Percentiles rank a stretch among this genome's conserved stretches.
phyloP scores from a whole-genome alignment of 2,888 invertebrate species.

The Drosophila basisetae region DNA sequence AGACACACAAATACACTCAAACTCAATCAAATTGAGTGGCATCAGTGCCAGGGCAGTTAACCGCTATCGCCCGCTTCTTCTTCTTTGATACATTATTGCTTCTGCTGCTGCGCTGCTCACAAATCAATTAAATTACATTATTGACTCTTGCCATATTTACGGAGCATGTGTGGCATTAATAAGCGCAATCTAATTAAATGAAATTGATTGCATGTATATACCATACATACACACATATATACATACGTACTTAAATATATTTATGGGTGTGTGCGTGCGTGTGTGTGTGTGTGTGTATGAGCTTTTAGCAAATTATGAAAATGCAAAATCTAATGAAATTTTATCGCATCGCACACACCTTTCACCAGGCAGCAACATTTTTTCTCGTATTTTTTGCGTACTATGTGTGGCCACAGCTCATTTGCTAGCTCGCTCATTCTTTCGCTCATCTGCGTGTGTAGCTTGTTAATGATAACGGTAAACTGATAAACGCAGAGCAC shows the following conservation, averaged over 20 bases:
- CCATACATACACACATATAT: conserved; percentile 2
- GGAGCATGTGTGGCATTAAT: conserved; percentile 60
- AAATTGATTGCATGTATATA: conserved; percentile 47
- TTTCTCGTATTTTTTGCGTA: conserved; percentile 45
- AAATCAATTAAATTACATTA: conserved; percentile 78
- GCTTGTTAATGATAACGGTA: conserved; percentile 77
- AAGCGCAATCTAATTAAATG: conserved; percentile 78
- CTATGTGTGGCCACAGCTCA: conserved; percentile 18
- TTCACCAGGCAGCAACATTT: conserved; percentile 58
- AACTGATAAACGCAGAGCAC: conserved; percentile 66
- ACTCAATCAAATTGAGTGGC: conserved; percentile 59
- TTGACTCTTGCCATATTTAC: conserved; percentile 49
- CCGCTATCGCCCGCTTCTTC: conserved; percentile 27
- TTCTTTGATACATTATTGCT: conserved; percentile 24
- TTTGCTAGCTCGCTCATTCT: conserved; percentile 26
- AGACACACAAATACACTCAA: conserved; percentile 16
- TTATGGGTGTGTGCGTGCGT: conserved; percentile 1
- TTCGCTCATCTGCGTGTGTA: conserved; percentile 64
- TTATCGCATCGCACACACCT: conserved; percentile 70
- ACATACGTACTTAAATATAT: not conserved
- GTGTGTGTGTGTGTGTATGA: conserved; percentile 24
- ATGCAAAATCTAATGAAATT: conserved; percentile 75
- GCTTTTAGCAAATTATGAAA: conserved; percentile 78
- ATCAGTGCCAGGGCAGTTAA: conserved; percentile 46
- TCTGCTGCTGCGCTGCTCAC: conserved; percentile 54